Evolutionary conservation across 2,113 vertebrate genomes (phyloP), one percentile per base, ranked within the genome.

Genomic region (Ia io): DNA sequence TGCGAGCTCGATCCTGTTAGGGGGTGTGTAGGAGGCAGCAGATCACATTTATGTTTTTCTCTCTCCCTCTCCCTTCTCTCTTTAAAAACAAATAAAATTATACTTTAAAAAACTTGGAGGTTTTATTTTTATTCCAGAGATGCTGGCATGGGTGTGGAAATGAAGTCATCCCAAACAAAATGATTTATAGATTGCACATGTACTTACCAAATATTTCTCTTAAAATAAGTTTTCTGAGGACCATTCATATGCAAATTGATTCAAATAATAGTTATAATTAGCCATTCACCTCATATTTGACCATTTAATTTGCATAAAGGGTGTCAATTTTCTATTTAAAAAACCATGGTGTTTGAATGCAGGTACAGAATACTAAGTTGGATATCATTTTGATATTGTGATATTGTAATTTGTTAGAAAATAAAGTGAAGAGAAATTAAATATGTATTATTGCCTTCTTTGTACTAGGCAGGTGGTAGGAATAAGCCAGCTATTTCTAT

Each of bases 321-420:
- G 11, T 53, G 11, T 53, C 71, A 90, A 80, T 88, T 95, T 91
- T 93, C 69, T 88, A 88, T 44, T 56, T 7, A 42, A 90, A 95
- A 30, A 90, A 94, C 0, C 3, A 17, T 65, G 8, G 42, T 47
- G 6, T 91, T 92, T 94, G 49, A 95, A 91, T 85, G 40, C 9
- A 82, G 74, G n/a, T 82, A 73, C 17, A 84, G 85, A 94, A 97
- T 85, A 77, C 51, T 90, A 96, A 94, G 30, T 77, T 88, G 86
- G 13, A 90, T 82, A 94, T 67, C 18, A 76, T 95, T 83, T 78
- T 49, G 90, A 69, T 93, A 93, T 59, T 93, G 22, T 47, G 35
- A 91, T 86, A 42, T 78, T 51, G 42, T 74, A 18, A 76, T 83
- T 78, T 74, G 25, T 78, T 74, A 53, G 77, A 78, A 92, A 97